These are phyloP conservation scores for Babyrousa celebensis DNA, from an alignment of 2,797 vertebrate species.

Conservation along the genomic window DNA sequence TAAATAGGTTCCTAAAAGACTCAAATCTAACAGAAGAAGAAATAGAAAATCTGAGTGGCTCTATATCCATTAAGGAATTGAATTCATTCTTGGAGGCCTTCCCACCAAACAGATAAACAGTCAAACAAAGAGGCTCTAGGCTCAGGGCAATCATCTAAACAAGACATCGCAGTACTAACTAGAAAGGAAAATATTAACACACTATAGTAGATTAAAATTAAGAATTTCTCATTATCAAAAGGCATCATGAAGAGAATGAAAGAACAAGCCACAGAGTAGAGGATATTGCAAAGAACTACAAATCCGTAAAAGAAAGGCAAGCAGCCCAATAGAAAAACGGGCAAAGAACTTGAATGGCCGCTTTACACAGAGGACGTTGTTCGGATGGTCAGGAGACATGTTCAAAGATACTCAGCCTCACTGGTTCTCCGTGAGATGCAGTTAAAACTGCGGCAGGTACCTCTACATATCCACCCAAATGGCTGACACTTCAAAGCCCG, in stretches of 20 bases:
- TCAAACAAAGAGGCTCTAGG: slow-evolving; percentile 24
- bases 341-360: slow-evolving; percentile 4
- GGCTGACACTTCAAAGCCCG: slow-evolving; percentile 56
- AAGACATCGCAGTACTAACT: neutral
- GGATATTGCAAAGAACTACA: slow-evolving; percentile 21
- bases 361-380: neutral
- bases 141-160: neutral
- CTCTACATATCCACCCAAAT: neutral
- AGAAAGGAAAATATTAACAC: slow-evolving; percentile 40
- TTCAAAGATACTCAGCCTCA: slow-evolving; percentile 30
- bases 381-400: neutral
- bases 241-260: neutral
- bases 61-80: slow-evolving; percentile 38
- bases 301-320: slow-evolving; percentile 31
- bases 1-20: slow-evolving; percentile 55
- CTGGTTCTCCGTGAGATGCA: slow-evolving; percentile 29
- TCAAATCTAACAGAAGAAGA: slow-evolving; percentile 33
- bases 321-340: neutral
- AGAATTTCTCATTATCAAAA: slow-evolving; percentile 52
- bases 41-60: slow-evolving; percentile 41
- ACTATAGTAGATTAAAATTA: slow-evolving; percentile 24
- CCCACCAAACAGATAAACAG: slow-evolving; percentile 1
- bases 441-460: slow-evolving; percentile 26
- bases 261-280: slow-evolving; percentile 40
- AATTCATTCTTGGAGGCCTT: slow-evolving; percentile 50